Evolutionary conservation across 2,888 invertebrate species (phyloP).

Genomic region (Dastarcus helophoroides): DNA sequence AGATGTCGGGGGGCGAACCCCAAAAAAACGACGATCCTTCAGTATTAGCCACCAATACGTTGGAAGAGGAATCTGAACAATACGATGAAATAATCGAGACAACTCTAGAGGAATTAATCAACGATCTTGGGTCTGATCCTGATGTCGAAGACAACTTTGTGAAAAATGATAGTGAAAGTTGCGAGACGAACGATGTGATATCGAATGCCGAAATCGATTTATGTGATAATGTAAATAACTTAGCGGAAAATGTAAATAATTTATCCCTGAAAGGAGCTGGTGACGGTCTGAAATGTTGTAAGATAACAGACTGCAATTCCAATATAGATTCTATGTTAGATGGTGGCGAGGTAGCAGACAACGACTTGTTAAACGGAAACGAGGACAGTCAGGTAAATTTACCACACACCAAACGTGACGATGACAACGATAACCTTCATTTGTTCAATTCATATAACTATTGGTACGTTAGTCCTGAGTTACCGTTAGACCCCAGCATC

Average conservation of each 20-base stretch:
- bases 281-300: background rate
- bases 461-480: slow-evolving; percentile 43
- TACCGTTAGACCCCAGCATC: slow-evolving; percentile 38
- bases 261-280: background rate
- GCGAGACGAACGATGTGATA: background rate
- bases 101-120: too few species aligned
- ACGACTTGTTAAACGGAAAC: background rate
- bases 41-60: too few species aligned
- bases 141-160: background rate
- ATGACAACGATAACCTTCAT: slow-evolving; percentile 30
- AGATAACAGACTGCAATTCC: slow-evolving; percentile 1
- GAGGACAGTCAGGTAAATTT: background rate
- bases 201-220: background rate
- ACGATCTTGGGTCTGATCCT: too few species aligned
- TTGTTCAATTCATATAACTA: slow-evolving; percentile 45
- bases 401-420: background rate
- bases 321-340: slow-evolving; percentile 1
- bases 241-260: background rate
- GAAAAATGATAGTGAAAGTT: background rate
- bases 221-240: background rate
- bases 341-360: slow-evolving; percentile 1
- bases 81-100: too few species aligned
- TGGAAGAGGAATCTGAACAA: too few species aligned
- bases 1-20: too few species aligned
- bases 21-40: too few species aligned